Conservation (phyloP, 2,797 vertebrate genomes). For the Eupleurogrammus muticus region DNA sequence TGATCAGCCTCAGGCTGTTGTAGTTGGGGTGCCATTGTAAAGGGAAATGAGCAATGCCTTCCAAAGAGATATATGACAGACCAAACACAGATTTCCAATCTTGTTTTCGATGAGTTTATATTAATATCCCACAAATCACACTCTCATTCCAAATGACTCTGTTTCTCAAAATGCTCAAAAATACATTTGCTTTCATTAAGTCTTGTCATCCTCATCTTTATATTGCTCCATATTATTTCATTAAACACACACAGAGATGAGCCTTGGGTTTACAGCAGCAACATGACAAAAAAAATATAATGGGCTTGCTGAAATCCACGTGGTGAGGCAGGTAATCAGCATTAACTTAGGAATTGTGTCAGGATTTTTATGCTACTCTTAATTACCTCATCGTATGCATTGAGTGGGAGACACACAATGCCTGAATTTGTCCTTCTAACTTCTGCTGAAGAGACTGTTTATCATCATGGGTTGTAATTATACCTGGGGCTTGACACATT, state of each 20-base stretch:
- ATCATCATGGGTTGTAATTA: constrained; percentile 70
- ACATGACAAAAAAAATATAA: constrained; percentile 33
- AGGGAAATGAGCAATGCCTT: too few relatives aligned
- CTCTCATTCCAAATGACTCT: not conserved
- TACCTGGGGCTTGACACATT: constrained; percentile 54
- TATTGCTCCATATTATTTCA: constrained; percentile 51
- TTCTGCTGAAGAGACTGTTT: constrained; percentile 69
- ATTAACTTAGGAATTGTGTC: constrained; percentile 61
- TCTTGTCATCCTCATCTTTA: constrained; percentile 3
- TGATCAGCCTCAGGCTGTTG: too few relatives aligned
- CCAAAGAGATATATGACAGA: too few relatives aligned
- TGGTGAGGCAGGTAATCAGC: constrained; percentile 63
- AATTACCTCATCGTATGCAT: constrained; percentile 65
- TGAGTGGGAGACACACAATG: constrained; percentile 50
- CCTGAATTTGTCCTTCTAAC: constrained; percentile 52
- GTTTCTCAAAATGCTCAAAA: not conserved
- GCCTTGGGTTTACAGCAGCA: constrained; percentile 27
- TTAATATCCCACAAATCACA: not conserved
- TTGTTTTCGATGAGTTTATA: too few relatives aligned
- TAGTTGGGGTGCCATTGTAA: too few relatives aligned
- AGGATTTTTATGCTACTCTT: constrained; percentile 70
- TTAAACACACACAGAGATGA: constrained; percentile 48
- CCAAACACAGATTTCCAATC: too few relatives aligned
- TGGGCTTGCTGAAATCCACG: constrained; percentile 49
- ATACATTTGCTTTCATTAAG: constrained; percentile 27